Evolutionary conservation across 2,113 vertebrate species (phyloP).

Genomic region (Elachura formosa): DNA sequence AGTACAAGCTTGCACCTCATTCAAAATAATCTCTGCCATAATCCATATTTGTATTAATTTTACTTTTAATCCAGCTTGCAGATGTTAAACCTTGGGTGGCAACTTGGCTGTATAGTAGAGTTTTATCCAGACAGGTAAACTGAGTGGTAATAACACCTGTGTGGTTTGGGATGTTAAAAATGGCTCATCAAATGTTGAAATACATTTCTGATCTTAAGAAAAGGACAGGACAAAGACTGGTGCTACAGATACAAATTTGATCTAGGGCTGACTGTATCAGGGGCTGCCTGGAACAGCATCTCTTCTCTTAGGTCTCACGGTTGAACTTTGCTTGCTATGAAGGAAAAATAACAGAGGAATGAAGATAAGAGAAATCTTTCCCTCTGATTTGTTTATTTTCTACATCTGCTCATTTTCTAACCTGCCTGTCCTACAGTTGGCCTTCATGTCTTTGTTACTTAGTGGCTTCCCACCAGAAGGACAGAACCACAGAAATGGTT

Average conservation of each 20-base stretch:
- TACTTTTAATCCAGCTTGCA: not conserved
- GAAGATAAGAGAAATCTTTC: not conserved
- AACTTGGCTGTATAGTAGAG: not conserved
- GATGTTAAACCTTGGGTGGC: not conserved
- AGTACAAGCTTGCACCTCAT: not conserved
- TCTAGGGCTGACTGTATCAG: not conserved
- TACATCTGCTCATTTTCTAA: not conserved
- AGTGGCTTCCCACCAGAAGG: not conserved
- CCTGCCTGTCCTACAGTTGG: not conserved
- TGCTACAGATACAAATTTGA: not conserved
- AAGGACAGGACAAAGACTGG: not conserved
- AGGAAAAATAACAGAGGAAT: not conserved
- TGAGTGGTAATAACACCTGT: not conserved
- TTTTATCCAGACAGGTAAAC: not conserved
- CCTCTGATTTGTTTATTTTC: not conserved
- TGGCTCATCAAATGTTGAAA: not conserved
- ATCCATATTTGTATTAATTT: not conserved
- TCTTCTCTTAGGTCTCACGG: not conserved
- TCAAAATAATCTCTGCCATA: not conserved
- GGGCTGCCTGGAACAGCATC: not conserved
- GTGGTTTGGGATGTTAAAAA: not conserved
- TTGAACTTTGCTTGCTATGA: not conserved
- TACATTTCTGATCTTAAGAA: not conserved
- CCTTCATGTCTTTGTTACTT: not conserved
- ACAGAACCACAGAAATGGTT: not conserved